Evolutionary conservation across 1,140 invertebrate genomes (phyloP).

Genomic region (Bombus superbus): DNA sequence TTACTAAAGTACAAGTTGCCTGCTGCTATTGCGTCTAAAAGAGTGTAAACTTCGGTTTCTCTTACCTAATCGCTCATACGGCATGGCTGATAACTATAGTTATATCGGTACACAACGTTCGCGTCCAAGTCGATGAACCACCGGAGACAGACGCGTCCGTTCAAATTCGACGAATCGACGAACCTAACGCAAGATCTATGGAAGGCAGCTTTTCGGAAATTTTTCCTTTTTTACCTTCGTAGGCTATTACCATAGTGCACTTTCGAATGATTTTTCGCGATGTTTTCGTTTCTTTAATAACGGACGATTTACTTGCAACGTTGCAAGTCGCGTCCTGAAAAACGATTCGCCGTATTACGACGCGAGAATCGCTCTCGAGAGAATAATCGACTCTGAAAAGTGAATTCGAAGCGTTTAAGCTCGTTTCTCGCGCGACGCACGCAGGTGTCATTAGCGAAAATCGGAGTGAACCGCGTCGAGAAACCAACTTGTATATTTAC

Average conservation of each 20-base stretch:
- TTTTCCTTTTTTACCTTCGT: not conserved
- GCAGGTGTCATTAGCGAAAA: not conserved
- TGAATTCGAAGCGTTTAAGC: not conserved
- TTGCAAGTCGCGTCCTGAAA: not conserved
- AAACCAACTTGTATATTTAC: not conserved
- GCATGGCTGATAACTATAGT: too few species aligned
- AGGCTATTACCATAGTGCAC: not conserved
- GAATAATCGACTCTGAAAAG: not conserved
- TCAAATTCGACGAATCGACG: not conserved
- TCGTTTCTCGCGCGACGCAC: not conserved
- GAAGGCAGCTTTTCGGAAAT: not conserved
- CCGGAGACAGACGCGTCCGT: too few species aligned
- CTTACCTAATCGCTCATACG: too few species aligned
- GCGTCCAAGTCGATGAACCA: too few species aligned
- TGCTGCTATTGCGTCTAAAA: too few species aligned
- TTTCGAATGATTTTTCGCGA: not conserved
- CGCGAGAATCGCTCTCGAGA: too few species aligned
- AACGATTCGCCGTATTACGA: not conserved
- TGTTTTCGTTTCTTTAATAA: not conserved
- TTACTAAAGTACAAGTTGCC: too few species aligned
- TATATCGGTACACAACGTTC: too few species aligned
- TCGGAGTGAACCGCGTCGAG: not conserved
- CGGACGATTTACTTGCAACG: not conserved
- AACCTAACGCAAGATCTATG: not conserved
- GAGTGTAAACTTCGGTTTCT: too few species aligned